A percentile compares a stretch with the other conserved stretches of the same genome.
Evolutionary conservation across 2,888 invertebrate species (phyloP).

Genomic region (Busseola fusca): DNA sequence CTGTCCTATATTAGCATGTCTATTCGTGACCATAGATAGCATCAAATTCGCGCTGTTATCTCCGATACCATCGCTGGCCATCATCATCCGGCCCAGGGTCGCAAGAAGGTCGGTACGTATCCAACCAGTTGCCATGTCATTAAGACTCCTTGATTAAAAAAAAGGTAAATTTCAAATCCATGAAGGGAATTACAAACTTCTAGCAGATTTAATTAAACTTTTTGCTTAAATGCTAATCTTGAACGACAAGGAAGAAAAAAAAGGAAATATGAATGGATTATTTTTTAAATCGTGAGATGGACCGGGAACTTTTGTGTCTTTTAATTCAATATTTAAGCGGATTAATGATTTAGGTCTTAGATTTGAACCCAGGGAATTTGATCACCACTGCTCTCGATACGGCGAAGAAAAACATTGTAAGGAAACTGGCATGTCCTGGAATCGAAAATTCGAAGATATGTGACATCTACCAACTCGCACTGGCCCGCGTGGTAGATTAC

Average conservation of each 20-base stretch:
- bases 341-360: background rate
- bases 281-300: slow-evolving; percentile 3
- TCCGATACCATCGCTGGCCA: slow-evolving; percentile 34
- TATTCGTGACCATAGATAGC: slow-evolving; percentile 50
- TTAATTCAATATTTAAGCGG: background rate
- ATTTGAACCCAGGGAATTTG: too few relatives aligned
- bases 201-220: slow-evolving; percentile 39
- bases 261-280: slow-evolving; percentile 19
- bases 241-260: slow-evolving; percentile 22
- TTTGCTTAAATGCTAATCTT: slow-evolving; percentile 26
- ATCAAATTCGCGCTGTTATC: slow-evolving; percentile 46
- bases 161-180: slow-evolving; percentile 37
- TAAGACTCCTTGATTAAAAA: slow-evolving; percentile 37
- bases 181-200: slow-evolving; percentile 18
- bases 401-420: too few relatives aligned
- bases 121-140: slow-evolving; percentile 26
- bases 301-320: background rate
- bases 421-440: too few relatives aligned
- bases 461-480: too few relatives aligned
- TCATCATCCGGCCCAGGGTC: slow-evolving; percentile 33
- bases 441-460: too few relatives aligned
- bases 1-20: slow-evolving; percentile 27
- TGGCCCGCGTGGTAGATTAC: too few relatives aligned
- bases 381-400: too few relatives aligned
- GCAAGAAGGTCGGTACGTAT: slow-evolving; percentile 24